Evolutionary conservation across 2,113 vertebrate genomes (phyloP), one percentile per base, ranked within the genome.

Genomic region (Ammospiza nelsoni): DNA sequence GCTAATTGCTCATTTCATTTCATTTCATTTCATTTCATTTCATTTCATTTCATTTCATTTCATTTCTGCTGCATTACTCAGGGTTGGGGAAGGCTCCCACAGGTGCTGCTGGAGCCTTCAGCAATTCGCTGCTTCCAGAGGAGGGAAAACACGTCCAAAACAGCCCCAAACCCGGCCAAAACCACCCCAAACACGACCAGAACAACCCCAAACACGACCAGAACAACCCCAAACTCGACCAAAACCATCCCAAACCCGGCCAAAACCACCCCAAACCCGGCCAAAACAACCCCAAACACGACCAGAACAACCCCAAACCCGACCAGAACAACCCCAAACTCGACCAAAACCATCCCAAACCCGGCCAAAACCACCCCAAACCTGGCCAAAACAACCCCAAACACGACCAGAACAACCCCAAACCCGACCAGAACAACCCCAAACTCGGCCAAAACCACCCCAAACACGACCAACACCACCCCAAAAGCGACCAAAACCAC

Each of bases 41-140:
- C 25, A 52, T 39, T 39, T 39, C 37, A 39, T 39, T 39, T 39
- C 37, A 52, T 52, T 52, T 16, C 25, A 52, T 51, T 51, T 5
- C 29, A 9, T 33, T 21, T 13, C 37, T 31, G 9, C 8, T 7
- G 52, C 23, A 6, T 5, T 29, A 4, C 39, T 44, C 49, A 2
- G 0, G 20, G 51, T n/a, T 9, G 14, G 3, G 71, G 22, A 31
- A 51, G 27, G 5, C 9, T 52, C 80, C 41, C 17, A 0, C 22
- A 12, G 81, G 76, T 1, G 58, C 43, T 27, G 14, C 12, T 3
- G 9, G 21, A 63, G 74, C 10, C 11, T 19, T 3, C 59, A 11
- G 69, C 13, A 19, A 27, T 20, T 20, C 3, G 43, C 89, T 11
- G 79, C 79, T 61, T 39, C 21, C 75, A 31, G 46, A 41, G 65